Base-by-base conservation (phyloP, 2,888 invertebrate genomes). In the Cantharis nigra region DNA sequence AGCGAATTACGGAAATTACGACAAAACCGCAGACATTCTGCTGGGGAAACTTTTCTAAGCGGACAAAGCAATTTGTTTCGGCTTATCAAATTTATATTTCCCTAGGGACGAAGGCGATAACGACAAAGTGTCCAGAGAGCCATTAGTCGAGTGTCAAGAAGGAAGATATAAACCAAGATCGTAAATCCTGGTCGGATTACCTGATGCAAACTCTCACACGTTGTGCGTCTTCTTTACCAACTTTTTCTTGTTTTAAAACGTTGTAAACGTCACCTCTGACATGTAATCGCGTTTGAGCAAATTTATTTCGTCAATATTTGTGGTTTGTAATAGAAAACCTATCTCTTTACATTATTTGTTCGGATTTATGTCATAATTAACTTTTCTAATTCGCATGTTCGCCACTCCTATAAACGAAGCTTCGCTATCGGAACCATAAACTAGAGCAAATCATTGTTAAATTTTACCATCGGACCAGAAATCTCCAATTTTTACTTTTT, bases 181-280 rank as follows among this genome's bases (percentile, higher is more conserved):
- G 83, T 84, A 85, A 85, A 85, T 84, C 83, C 82, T 76, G 77
- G 81, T 81, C 80, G 80, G 80, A 80, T 82, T 84, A 84, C 84
- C 84, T 84, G 82, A 72, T 78, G 81, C 81, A 73, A 80, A 80
- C 83, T 83, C 82, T 83, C 82, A 82, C 83, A 71, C 74, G 67
- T 63, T 72, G 64, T 75, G 20, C 80, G 81, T 78, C 83, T 82
- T 82, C 81, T 82, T 84, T 83, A 84, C 83, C 82, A 82, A 81
- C 81, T 85, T 83, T 82, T 84, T 82, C 83, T 82, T 83, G 83
- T 84, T 82, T 81, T 81, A 81, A 80, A 81, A 81, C 81, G 83
- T 80, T 86, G 85, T 86, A 85, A 85, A 85, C 78, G 85, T 85
- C 85, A 83, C 78, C 82, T 79, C 81, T 82, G 82, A 85, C 85